phyloP scores from a whole-genome alignment of 2,797 vertebrate genomes.

The Poecile montanus region DNA sequence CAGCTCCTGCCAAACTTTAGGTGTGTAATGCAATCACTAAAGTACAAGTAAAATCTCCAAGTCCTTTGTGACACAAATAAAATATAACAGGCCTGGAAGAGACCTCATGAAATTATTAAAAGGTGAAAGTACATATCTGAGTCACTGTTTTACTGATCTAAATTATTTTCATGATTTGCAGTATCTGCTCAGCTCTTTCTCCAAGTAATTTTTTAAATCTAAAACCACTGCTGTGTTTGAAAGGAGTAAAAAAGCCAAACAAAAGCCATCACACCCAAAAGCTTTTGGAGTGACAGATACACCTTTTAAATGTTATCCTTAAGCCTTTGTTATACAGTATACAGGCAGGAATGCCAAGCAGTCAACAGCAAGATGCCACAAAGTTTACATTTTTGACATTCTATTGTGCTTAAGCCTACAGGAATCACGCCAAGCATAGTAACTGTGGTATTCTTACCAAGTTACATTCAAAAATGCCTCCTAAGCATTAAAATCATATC shows the following conservation, averaged over 20 bases:
- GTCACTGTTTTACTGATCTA: not conserved
- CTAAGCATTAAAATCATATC: not conserved
- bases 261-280: not conserved
- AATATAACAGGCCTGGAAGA: not conserved
- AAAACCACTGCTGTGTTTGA: not conserved
- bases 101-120: not conserved
- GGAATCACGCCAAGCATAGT: not conserved
- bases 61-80: not conserved
- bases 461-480: not conserved
- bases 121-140: not conserved
- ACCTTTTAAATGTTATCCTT: not conserved
- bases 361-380: not conserved
- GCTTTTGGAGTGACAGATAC: not conserved
- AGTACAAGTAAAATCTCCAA: not conserved
- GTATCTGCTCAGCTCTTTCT: not conserved
- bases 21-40: not conserved
- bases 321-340: not conserved
- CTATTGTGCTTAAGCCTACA: not conserved
- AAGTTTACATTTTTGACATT: not conserved
- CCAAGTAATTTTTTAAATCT: not conserved
- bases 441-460: not conserved
- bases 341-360: not conserved
- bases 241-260: not conserved
- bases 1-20: not conserved
- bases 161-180: not conserved